Percentiles rank a stretch among this genome's conserved stretches.
Conservation (phyloP, 2,888 invertebrate species). For the Timema podura region DNA sequence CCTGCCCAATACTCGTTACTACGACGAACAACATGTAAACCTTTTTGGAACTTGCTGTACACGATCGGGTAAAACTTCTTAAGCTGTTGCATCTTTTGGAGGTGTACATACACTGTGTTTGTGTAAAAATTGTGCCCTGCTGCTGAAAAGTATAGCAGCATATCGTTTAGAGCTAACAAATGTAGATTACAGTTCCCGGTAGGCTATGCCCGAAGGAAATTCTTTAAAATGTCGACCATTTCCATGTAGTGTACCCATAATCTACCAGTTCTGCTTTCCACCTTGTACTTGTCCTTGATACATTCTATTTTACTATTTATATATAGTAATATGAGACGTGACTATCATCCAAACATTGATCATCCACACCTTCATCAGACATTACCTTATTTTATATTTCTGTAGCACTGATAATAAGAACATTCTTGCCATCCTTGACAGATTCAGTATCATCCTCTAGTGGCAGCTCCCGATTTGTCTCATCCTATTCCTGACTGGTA, state of each 20-base stretch:
- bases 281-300: not conserved
- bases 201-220: not conserved
- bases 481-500: not conserved
- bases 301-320: not conserved
- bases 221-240: constrained; percentile 2
- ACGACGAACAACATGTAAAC: not conserved
- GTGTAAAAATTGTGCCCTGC: not conserved
- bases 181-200: not conserved
- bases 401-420: not conserved
- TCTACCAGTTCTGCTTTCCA: not conserved
- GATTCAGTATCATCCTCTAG: not conserved
- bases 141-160: not conserved
- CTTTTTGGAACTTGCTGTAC: not conserved
- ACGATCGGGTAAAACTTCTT: not conserved
- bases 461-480: not conserved
- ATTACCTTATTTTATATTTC: not conserved
- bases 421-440: not conserved
- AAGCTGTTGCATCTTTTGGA: not conserved
- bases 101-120: not conserved
- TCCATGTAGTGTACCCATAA: not conserved
- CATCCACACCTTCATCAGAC: not conserved
- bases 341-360: no score
- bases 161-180: not conserved
- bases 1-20: constrained; percentile 8
- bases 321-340: not conserved